These are phyloP conservation scores for Hydropsyche tenuis DNA, from an alignment of 1,140 invertebrate species.

Conservation along the genomic window DNA sequence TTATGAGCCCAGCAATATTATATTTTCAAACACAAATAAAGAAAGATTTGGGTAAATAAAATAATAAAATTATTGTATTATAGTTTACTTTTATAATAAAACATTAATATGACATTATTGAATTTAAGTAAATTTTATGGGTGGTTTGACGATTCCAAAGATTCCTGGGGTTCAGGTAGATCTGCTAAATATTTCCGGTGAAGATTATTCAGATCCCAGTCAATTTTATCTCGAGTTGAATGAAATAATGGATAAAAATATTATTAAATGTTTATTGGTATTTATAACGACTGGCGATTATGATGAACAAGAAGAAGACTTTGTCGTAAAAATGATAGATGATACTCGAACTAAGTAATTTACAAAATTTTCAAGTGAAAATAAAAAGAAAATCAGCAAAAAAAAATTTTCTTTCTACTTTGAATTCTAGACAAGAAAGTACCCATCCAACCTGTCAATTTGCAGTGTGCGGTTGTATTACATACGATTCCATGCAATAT, in stretches of 20 bases:
- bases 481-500: background rate
- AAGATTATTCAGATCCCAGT: background rate
- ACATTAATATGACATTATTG: background rate
- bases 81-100: background rate
- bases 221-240: background rate
- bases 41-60: background rate
- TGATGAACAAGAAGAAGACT: background rate
- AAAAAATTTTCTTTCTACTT: no score
- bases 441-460: background rate
- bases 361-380: background rate
- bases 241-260: background rate
- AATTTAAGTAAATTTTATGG: background rate
- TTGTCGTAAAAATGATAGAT: background rate
- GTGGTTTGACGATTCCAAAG: background rate
- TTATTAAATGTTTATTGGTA: slow-evolving; percentile 21
- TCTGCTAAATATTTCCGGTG: background rate
- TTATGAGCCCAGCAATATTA: background rate
- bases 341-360: background rate
- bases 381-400: background rate
- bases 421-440: no score
- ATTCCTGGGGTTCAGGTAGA: background rate
- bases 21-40: background rate
- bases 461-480: background rate
- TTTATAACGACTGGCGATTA: background rate
- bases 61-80: background rate